These are phyloP conservation scores for Limanda limanda DNA, from an alignment of 2,113 vertebrate genomes.

Conservation along the genomic window DNA sequence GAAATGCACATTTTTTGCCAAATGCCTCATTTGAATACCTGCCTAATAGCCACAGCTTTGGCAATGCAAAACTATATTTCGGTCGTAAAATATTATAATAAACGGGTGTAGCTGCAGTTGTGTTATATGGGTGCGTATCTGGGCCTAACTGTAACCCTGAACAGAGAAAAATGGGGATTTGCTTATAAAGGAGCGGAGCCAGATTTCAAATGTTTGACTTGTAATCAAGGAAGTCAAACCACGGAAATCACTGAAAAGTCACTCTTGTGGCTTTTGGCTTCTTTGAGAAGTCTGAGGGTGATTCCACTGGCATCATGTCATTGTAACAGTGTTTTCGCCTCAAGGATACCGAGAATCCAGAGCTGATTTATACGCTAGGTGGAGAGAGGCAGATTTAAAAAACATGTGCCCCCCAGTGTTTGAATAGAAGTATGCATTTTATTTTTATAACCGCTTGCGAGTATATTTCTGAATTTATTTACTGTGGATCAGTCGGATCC, in stretches of 20 bases:
- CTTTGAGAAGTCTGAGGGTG: slow-evolving; percentile 7
- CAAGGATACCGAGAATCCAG: slow-evolving; percentile 1
- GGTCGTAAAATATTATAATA: slow-evolving; percentile 38
- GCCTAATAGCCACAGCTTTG: slow-evolving; percentile 39
- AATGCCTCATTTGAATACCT: slow-evolving; percentile 56
- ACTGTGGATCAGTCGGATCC: slow-evolving; percentile 4
- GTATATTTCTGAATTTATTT: background rate
- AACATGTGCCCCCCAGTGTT: background rate
- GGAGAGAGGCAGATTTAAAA: slow-evolving; percentile 5
- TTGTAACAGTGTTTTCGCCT: slow-evolving; percentile 23
- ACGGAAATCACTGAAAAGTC: slow-evolving; percentile 48
- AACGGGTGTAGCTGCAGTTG: slow-evolving; percentile 32
- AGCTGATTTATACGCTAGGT: background rate
- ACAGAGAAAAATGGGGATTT: slow-evolving; percentile 40
- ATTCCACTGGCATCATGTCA: slow-evolving; percentile 30
- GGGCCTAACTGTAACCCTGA: slow-evolving; percentile 24
- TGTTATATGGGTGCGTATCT: slow-evolving; percentile 32
- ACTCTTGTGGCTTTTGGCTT: slow-evolving; percentile 58
- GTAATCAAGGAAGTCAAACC: slow-evolving; percentile 61
- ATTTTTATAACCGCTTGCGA: background rate
- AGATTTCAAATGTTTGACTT: slow-evolving; percentile 58
- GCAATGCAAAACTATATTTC: slow-evolving; percentile 49
- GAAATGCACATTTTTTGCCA: slow-evolving; percentile 24
- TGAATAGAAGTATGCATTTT: background rate
- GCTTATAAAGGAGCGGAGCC: slow-evolving; percentile 46